Evolutionary conservation across 2,888 invertebrate species (phyloP).

Genomic region (Liodrosophila aerea): DNA sequence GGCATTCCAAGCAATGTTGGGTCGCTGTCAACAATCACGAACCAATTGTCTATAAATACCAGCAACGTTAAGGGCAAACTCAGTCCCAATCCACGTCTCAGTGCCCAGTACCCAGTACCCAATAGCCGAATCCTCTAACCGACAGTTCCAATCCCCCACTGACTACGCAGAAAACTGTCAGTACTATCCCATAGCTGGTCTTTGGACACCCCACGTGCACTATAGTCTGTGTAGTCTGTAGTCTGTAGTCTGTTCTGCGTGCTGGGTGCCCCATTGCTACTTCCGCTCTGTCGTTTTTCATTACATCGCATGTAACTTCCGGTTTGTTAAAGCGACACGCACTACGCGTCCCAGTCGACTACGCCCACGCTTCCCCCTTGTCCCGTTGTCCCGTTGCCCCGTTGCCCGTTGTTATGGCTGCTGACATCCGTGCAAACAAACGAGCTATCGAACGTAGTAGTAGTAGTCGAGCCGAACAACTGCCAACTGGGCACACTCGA

Average conservation of each 20-base stretch:
- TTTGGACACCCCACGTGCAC: not conserved
- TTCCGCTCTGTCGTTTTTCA: slow-evolving; percentile 76
- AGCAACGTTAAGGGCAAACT: slow-evolving; percentile 65
- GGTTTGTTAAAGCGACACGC: slow-evolving; percentile 78
- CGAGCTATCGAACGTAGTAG: slow-evolving; percentile 37
- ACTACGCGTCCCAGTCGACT: slow-evolving; percentile 51
- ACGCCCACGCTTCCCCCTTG: slow-evolving; percentile 7
- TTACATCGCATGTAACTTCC: slow-evolving; percentile 77
- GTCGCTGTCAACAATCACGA: slow-evolving; percentile 75
- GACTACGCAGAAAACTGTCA: slow-evolving; percentile 45
- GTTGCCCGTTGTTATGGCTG: slow-evolving; percentile 58
- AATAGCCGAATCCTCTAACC: slow-evolving; percentile 8
- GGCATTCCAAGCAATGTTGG: slow-evolving; percentile 58
- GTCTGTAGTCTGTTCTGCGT: slow-evolving; percentile 1
- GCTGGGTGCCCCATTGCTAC: slow-evolving; percentile 56
- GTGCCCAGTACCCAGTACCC: too few relatives aligned
- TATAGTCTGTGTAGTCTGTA: not conserved
- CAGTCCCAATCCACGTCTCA: too few relatives aligned
- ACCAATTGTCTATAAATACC: slow-evolving; percentile 78
- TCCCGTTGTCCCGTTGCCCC: not conserved
- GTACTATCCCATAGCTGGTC: slow-evolving; percentile 23
- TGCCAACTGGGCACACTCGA: slow-evolving; percentile 44
- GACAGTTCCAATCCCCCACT: slow-evolving; percentile 20
- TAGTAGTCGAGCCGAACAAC: slow-evolving; percentile 20
- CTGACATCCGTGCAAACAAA: slow-evolving; percentile 71